These are phyloP conservation scores for Noctua janthe DNA, from an alignment of 2,888 invertebrate genomes.

Conservation along the genomic window DNA sequence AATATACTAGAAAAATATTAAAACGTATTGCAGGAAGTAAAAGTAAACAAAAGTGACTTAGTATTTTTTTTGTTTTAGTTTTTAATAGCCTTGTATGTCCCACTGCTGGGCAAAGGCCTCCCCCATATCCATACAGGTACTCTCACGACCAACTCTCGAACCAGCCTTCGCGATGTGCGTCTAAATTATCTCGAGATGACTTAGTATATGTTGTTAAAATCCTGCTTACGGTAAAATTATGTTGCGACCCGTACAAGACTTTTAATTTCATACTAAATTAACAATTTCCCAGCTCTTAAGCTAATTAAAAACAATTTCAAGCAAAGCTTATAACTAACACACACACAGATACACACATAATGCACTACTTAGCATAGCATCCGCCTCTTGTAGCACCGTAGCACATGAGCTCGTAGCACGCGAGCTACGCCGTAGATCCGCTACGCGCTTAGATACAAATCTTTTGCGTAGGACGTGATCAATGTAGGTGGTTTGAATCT, in stretches of 20 bases:
- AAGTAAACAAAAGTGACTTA: background rate
- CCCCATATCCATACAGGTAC: too few species aligned
- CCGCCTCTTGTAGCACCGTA: conserved; percentile 76
- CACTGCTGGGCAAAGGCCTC: too few species aligned
- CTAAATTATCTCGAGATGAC: too few species aligned
- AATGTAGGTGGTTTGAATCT: conserved; percentile 18
- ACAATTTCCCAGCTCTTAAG: conserved; percentile 19
- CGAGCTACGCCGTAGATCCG: conserved; percentile 71
- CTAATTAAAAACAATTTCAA: conserved; percentile 55
- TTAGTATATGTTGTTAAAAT: background rate
- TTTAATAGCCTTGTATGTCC: too few species aligned
- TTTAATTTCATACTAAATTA: conserved; percentile 10
- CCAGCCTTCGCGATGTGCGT: too few species aligned
- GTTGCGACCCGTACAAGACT: background rate
- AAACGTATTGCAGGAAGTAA: background rate
- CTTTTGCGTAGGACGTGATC: conserved; percentile 55
- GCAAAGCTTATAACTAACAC: conserved; percentile 40
- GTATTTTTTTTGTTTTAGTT: too few species aligned
- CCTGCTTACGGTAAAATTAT: background rate
- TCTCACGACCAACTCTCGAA: too few species aligned
- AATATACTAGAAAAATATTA: background rate
- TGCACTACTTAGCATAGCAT: conserved; percentile 70
- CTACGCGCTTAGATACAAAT: conserved; percentile 64
- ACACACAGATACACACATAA: conserved; percentile 9
- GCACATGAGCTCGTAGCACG: conserved; percentile 69